These are phyloP conservation scores for Dinoponera quadriceps DNA, from an alignment of 1,140 invertebrate species.

Conservation along the genomic window DNA sequence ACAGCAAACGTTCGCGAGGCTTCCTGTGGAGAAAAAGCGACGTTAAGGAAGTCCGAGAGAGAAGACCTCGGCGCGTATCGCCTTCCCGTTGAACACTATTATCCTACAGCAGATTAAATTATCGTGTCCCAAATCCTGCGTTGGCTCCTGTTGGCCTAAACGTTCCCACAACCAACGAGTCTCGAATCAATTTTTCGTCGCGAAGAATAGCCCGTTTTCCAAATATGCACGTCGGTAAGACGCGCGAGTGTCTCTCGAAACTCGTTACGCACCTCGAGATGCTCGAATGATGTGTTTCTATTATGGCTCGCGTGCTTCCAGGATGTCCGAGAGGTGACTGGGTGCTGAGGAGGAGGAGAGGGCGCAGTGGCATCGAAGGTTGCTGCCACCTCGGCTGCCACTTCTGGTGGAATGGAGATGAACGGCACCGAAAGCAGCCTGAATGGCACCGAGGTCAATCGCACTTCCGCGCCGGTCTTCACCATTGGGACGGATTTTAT, in stretches of 20 bases:
- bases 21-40: no score
- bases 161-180: no score
- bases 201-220: no score
- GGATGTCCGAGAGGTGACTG: conserved; percentile 78
- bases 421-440: conserved; percentile 80
- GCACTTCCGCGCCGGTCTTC: conserved; percentile 87
- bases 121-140: no score
- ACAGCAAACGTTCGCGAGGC: no score
- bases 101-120: no score
- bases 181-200: not conserved
- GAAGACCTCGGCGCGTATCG: no score
- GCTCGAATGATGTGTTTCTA: conserved; percentile 28
- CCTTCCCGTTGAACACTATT: no score
- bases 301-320: conserved; percentile 55
- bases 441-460: conserved; percentile 84
- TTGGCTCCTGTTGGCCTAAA: no score
- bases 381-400: conserved; percentile 64
- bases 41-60: no score
- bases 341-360: conserved; percentile 65
- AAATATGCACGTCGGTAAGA: no score
- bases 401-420: conserved; percentile 76
- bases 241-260: no score
- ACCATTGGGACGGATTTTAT: conserved; percentile 89
- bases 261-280: not conserved
- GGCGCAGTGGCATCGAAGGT: conserved; percentile 63